Evolutionary conservation across 2,888 invertebrate species (phyloP).

Genomic region (Corbicula japonica): DNA sequence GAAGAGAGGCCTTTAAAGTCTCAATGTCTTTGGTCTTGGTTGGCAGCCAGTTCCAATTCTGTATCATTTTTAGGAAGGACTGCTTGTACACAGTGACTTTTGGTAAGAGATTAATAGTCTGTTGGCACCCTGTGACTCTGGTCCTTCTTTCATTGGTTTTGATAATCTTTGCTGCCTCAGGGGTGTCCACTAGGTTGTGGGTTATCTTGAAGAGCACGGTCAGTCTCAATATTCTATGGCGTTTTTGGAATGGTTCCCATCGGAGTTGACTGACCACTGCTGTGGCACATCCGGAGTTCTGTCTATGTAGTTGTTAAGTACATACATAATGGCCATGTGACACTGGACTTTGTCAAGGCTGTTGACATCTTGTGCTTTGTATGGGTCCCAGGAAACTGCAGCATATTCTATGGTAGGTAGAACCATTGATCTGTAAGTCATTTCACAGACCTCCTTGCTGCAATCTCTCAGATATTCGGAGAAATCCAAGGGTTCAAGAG

Average conservation of each 20-base stretch:
- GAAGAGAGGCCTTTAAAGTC: too few relatives aligned
- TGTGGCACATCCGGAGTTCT: slow-evolving; percentile 26
- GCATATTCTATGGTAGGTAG: slow-evolving; percentile 31
- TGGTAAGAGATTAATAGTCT: not conserved
- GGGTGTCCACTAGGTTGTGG: slow-evolving; percentile 13
- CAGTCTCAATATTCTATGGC: slow-evolving; percentile 5
- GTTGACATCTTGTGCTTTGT: slow-evolving; percentile 6
- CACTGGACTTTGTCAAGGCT: slow-evolving; percentile 29
- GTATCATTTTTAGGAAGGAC: slow-evolving; percentile 26
- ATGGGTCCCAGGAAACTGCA: slow-evolving; percentile 3
- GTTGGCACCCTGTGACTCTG: slow-evolving; percentile 5
- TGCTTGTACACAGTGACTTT: slow-evolving; percentile 17
- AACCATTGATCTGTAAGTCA: slow-evolving; percentile 26
- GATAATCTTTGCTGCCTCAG: not conserved
- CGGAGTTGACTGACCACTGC: slow-evolving; percentile 1
- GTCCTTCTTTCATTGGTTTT: slow-evolving; percentile 2
- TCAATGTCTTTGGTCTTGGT: slow-evolving; percentile 1
- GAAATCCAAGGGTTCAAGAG: slow-evolving; percentile 1
- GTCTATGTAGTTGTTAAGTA: slow-evolving; percentile 26
- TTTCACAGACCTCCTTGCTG: slow-evolving; percentile 1
- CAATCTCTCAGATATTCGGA: slow-evolving; percentile 4
- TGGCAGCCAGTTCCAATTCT: slow-evolving; percentile 25
- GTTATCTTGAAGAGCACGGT: slow-evolving; percentile 33
- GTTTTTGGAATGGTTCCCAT: slow-evolving; percentile 26
- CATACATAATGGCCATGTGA: slow-evolving; percentile 5